These are phyloP conservation scores for Palythoa heliodiscus DNA, from an alignment of 92 coral and sea anemone species.

Conservation along the genomic window DNA sequence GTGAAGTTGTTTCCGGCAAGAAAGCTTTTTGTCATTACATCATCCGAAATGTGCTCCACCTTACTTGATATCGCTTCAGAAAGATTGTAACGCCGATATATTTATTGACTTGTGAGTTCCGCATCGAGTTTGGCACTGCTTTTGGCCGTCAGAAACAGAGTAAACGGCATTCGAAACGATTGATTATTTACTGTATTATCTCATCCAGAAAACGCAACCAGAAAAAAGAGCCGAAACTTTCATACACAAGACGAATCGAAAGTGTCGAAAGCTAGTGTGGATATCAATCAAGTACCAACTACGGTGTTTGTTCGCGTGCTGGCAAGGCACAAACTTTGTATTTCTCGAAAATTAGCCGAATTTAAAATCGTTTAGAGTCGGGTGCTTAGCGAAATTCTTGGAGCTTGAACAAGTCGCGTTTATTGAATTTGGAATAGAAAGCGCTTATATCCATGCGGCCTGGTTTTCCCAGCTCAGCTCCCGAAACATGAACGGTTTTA, in stretches of 20 bases:
- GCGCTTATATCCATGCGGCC: constrained; percentile 4
- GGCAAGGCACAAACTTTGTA: neutral
- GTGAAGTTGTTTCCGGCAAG: constrained; percentile 36
- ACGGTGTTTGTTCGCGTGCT: constrained; percentile 34
- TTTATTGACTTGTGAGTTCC: constrained; percentile 30
- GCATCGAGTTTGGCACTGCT: constrained; percentile 51
- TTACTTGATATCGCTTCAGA: constrained; percentile 31
- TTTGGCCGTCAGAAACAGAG: constrained; percentile 21
- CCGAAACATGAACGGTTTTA: constrained; percentile 53
- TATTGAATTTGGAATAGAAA: neutral
- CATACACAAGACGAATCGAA: neutral
- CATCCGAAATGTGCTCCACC: constrained; percentile 41
- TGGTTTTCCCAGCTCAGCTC: constrained; percentile 4
- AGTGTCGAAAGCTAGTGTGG: constrained; percentile 18
- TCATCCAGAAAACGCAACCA: constrained; percentile 69
- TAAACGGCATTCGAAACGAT: constrained; percentile 64
- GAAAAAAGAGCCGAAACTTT: constrained; percentile 30
- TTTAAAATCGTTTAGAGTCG: constrained; percentile 18
- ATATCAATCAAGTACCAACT: neutral
- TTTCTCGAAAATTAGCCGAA: constrained; percentile 18
- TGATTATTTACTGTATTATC: constrained; percentile 83
- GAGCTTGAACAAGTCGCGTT: neutral
- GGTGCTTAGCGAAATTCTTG: neutral
- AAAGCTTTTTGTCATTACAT: constrained; percentile 22
- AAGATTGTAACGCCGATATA: neutral